Evolutionary conservation across 2,888 invertebrate genomes (phyloP).

Genomic region (Brenthis daphne): DNA sequence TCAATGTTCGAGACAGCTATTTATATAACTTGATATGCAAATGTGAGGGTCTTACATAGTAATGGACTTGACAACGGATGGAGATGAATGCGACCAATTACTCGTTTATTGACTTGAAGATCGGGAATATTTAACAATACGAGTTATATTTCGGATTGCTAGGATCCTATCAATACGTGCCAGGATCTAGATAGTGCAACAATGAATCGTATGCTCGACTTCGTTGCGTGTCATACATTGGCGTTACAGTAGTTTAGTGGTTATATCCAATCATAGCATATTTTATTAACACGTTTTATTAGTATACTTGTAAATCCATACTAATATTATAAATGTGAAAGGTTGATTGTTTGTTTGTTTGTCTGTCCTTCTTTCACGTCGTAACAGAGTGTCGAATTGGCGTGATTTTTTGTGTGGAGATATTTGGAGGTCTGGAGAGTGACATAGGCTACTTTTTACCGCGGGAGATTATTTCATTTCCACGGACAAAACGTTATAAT

Average conservation of each 20-base stretch:
- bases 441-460: too few species aligned
- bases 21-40: constrained; percentile 4
- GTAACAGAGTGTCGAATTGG: too few species aligned
- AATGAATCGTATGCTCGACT: not conserved
- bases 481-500: too few species aligned
- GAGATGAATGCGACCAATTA: constrained; percentile 25
- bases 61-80: constrained; percentile 24
- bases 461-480: too few species aligned
- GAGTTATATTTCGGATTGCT: not conserved
- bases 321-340: too few species aligned
- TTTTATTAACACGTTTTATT: too few species aligned
- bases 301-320: too few species aligned
- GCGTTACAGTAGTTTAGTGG: not conserved
- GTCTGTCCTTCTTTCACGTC: too few species aligned
- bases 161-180: not conserved
- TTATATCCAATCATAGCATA: not conserved
- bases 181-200: not conserved
- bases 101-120: constrained; percentile 21
- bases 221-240: not conserved
- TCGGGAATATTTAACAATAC: constrained; percentile 18
- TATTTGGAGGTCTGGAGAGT: too few species aligned
- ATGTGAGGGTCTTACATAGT: constrained; percentile 5
- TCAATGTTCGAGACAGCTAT: not conserved
- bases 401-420: too few species aligned
- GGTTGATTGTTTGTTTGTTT: too few species aligned